These are phyloP conservation scores for Lagorchestes hirsutus DNA, from an alignment of 2,797 vertebrate genomes.

Conservation along the genomic window DNA sequence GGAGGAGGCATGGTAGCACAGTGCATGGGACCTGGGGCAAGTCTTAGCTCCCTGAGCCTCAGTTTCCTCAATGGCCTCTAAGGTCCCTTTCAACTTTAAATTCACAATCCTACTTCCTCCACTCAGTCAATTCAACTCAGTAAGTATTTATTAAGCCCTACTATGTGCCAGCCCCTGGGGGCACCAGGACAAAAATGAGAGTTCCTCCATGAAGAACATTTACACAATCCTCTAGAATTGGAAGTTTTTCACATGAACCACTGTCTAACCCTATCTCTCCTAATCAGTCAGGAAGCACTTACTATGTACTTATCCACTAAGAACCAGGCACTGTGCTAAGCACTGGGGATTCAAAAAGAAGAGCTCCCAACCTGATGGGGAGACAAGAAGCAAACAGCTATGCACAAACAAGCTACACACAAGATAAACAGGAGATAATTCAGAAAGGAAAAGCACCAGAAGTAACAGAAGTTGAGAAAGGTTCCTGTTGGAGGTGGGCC, in stretches of 20 bases:
- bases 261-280: neutral
- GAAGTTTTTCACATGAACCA: neutral
- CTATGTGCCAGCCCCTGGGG: neutral
- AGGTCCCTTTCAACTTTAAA: neutral
- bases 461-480: neutral
- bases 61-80: neutral
- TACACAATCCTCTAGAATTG: neutral
- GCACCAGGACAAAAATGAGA: neutral
- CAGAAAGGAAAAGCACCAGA: neutral
- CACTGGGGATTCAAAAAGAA: neutral
- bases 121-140: neutral
- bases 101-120: neutral
- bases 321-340: neutral
- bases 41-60: neutral
- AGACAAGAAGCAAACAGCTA: neutral
- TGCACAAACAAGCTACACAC: neutral
- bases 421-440: neutral
- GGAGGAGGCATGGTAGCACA: neutral
- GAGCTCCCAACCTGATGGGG: neutral
- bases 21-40: neutral
- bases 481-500: neutral
- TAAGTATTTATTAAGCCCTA: neutral
- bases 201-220: neutral
- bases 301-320: neutral
- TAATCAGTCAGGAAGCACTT: neutral